These are phyloP conservation scores for Micromesistius poutassou DNA, from an alignment of 2,797 vertebrate species.

Conservation along the genomic window DNA sequence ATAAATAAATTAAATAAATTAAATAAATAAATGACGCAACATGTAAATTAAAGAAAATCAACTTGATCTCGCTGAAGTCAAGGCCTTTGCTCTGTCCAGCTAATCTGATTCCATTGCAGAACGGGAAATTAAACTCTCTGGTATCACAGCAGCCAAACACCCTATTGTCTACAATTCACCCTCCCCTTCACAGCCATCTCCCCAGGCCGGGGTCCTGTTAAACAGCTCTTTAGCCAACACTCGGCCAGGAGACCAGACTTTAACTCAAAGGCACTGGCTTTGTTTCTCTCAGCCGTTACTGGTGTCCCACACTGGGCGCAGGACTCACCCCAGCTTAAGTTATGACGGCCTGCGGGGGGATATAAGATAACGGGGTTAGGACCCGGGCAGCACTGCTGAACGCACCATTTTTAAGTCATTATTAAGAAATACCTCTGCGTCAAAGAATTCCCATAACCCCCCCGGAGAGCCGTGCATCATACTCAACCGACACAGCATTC, in stretches of 20 bases:
- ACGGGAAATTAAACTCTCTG: background rate
- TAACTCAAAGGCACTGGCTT: background rate
- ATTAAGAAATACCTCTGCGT: background rate
- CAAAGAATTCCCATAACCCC: background rate
- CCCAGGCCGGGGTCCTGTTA: background rate
- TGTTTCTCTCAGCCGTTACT: background rate
- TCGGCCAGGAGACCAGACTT: background rate
- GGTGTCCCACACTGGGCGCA: background rate
- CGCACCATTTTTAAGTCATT: background rate
- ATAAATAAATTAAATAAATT: no score
- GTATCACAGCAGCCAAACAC: background rate
- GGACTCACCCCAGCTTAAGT: background rate
- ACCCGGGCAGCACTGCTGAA: background rate
- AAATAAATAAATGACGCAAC: no score
- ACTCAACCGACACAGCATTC: slow-evolving; percentile 18
- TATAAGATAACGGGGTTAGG: no score
- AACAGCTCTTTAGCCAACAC: background rate
- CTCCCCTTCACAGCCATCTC: background rate
- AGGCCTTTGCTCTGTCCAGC: no score
- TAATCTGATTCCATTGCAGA: no score
- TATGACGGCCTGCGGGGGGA: no score
- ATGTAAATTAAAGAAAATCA: no score
- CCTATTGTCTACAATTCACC: background rate
- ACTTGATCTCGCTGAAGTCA: no score
- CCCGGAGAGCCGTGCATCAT: background rate